Percentiles rank a stretch among this genome's conserved stretches.
Conservation (phyloP, 2,888 invertebrate species). For the Hybos culiciformis region DNA sequence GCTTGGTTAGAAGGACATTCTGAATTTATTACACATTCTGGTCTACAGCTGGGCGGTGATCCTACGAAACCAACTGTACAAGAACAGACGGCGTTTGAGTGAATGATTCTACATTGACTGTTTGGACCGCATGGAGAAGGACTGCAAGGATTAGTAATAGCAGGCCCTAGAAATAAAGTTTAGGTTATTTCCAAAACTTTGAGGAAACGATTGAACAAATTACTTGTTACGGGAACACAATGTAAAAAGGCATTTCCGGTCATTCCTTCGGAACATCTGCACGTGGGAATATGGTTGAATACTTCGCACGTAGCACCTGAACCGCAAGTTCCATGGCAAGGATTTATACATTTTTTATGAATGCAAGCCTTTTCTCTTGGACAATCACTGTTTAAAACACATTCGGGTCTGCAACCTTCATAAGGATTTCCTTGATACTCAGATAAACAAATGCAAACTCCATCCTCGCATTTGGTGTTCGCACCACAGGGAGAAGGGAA, state of each 20-base stretch:
- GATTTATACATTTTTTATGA: conserved; percentile 53
- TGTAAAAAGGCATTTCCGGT: conserved; percentile 59
- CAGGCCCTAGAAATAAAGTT: conserved; percentile 31
- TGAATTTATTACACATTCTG: conserved; percentile 75
- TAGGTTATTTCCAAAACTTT: not conserved
- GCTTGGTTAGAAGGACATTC: conserved; percentile 73
- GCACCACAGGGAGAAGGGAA: conserved; percentile 40
- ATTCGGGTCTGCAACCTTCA: conserved; percentile 55
- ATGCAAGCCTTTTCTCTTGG: conserved; percentile 54
- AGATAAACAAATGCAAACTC: conserved; percentile 49
- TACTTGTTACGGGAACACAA: conserved; percentile 46
- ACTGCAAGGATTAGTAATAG: conserved; percentile 41
- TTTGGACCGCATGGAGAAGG: conserved; percentile 53
- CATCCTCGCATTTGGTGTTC: conserved; percentile 40
- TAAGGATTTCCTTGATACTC: conserved; percentile 57
- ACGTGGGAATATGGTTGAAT: conserved; percentile 62
- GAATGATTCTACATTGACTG: conserved; percentile 35
- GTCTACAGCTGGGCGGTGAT: conserved; percentile 63
- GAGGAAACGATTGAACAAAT: conserved; percentile 15
- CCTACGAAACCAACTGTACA: conserved; percentile 53
- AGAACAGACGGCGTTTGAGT: conserved; percentile 30
- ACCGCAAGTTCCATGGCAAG: conserved; percentile 65
- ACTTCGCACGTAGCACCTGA: conserved; percentile 57
- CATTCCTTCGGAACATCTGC: conserved; percentile 55
- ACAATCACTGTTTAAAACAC: conserved; percentile 59